Evolutionary conservation across 2,113 vertebrate genomes (phyloP).

Genomic region (Nannobrachium achirus): DNA sequence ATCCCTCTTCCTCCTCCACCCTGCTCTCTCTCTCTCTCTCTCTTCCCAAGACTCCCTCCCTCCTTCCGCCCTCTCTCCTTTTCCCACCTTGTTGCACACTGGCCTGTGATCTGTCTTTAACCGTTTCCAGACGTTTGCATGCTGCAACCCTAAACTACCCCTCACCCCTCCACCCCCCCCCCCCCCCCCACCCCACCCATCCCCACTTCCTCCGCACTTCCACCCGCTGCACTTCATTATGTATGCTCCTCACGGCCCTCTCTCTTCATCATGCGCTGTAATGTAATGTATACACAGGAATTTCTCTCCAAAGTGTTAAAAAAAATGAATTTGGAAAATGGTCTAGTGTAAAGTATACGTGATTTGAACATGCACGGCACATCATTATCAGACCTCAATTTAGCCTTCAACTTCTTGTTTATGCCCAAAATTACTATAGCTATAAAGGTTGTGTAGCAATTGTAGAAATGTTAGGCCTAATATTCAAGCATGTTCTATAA

Average conservation of each 20-base stretch:
- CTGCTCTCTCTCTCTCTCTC: conserved; percentile 48
- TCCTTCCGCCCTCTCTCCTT: conserved; percentile 74
- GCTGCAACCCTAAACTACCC: conserved; percentile 45
- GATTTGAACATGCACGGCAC: no score
- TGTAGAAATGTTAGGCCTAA: no score
- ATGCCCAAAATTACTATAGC: no score
- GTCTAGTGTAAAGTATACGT: no score
- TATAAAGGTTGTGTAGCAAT: no score
- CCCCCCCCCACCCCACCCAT: conserved; percentile 52
- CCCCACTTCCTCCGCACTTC: conserved; percentile 11
- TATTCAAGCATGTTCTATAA: no score
- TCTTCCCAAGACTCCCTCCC: conserved; percentile 57
- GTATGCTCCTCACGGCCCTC: not conserved
- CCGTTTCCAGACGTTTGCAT: conserved; percentile 79
- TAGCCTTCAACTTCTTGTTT: no score
- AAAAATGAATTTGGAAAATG: no score
- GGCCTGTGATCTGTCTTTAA: conserved; percentile 77
- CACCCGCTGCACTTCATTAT: conserved; percentile 26
- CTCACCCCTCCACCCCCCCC: conserved; percentile 30
- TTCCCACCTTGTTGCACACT: conserved; percentile 77
- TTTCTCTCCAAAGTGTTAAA: no score
- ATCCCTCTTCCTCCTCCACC: conserved; percentile 62
- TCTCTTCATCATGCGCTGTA: no score
- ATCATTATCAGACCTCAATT: no score
- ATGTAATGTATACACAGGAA: no score